Evolutionary conservation across 2,888 invertebrate genomes (phyloP), one percentile per base, ranked within the genome.

Genomic region (Heliconius sara): DNA sequence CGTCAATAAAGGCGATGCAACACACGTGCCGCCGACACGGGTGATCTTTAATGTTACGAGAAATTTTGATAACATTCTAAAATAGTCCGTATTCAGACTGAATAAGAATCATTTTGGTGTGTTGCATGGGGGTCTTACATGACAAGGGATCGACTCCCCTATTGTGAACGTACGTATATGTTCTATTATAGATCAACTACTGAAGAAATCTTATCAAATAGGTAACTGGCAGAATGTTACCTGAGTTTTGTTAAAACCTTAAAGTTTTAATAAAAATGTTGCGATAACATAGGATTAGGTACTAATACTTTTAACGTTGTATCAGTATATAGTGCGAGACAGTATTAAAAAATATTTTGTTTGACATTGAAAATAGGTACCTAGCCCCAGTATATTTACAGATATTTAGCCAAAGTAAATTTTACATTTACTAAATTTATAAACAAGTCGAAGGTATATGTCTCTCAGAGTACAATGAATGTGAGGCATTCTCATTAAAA

Each of bases 1-100:
- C 93, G 90, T 92, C 93, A 93, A 94, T 94, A 94, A 92, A 93
- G 91, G 91, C 91, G 88, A 88, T 89, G 92, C 91, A 91, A 90
- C 94, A 93, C 92, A 93, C 93, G 93, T 94, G 94, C 90, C 90
- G 87, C 88, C 90, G 89, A 91, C 90, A 89, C 91, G 90, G 92
- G 91, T 92, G 93, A 92, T 92, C 91, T 90, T 89, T 84, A 83
- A 84, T 83, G 84, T 87, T 85, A 85, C 74, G 22, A 39, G 34
- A 4, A 65, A 39, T 86, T 82, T 85, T 60, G 82, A 34, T 30
- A 79, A 81, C 81, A 84, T 84, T 86, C 65, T 0, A 75, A 75
- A 75, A 43, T 66, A 63, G 22, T 2, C 79, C 66, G 82, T 83
- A 52, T 39, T 1, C 7, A 0, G 6, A 0, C 25, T 10, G 13